Conservation (phyloP, 1,140 invertebrate species). For the Scaptomyza graminum region DNA sequence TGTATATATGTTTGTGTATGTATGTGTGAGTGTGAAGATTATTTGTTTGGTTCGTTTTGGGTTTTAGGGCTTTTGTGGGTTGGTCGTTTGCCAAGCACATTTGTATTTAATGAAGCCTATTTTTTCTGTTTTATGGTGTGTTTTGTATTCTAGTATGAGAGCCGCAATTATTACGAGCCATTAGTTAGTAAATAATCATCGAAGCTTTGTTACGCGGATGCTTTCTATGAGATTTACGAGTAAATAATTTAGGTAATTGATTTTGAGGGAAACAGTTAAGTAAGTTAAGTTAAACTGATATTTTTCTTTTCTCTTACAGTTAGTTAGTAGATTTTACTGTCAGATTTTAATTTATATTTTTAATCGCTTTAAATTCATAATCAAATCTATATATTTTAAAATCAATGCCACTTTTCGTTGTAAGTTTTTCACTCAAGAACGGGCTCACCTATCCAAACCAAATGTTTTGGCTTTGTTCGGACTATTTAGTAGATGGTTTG, state of each 20-base stretch:
- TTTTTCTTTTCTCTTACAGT: no score
- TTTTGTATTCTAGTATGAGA: conserved; percentile 12
- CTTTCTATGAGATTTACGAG: conserved; percentile 7
- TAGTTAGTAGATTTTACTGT: no score
- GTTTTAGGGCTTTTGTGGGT: conserved; percentile 30
- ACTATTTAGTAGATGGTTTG: no score
- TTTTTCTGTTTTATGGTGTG: conserved; percentile 45
- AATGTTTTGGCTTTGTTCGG: no score
- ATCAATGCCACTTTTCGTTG: no score
- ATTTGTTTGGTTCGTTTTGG: conserved; percentile 56
- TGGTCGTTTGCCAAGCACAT: conserved; percentile 63
- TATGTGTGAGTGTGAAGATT: conserved; percentile 19
- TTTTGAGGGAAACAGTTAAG: not conserved
- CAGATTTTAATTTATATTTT: no score
- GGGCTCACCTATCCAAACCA: no score
- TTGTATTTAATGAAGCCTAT: conserved; percentile 79
- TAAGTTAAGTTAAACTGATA: no score
- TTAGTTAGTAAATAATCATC: conserved; percentile 61
- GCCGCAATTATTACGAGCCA: conserved; percentile 74
- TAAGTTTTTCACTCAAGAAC: no score
- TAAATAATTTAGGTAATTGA: conserved; percentile 9
- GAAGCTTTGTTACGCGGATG: conserved; percentile 16
- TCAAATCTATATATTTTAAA: no score
- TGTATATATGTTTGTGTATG: conserved; percentile 8
- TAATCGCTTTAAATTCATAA: no score